phyloP scores from a whole-genome alignment of 2,888 invertebrate genomes.

The Myopa testacea region DNA sequence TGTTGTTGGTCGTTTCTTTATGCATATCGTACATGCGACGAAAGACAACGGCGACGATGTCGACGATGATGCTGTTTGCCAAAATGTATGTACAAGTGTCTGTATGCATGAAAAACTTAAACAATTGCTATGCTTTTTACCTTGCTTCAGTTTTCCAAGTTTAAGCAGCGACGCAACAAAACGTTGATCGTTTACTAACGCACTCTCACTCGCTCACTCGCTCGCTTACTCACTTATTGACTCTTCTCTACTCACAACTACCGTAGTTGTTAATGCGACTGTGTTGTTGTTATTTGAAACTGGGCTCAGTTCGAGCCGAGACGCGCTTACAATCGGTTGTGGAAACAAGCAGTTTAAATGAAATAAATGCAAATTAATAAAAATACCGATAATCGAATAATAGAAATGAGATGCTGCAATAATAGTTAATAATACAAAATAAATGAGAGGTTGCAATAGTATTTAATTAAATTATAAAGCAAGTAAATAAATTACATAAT shows the following conservation, averaged over 20 bases:
- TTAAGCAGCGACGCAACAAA: neutral
- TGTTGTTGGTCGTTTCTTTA: conserved; percentile 13
- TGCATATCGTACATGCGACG: neutral
- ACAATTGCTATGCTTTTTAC: neutral
- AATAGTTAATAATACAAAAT: too few relatives aligned
- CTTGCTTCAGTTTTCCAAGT: conserved; percentile 5
- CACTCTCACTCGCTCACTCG: too few relatives aligned
- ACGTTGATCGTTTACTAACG: neutral
- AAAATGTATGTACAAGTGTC: too few relatives aligned
- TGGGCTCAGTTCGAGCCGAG: conserved; percentile 46
- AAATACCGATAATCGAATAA: neutral
- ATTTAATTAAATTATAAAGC: neutral
- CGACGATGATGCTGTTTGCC: neutral
- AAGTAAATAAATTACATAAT: conserved; percentile 12
- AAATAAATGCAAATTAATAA: neutral
- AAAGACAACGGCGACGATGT: neutral
- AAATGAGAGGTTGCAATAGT: too few relatives aligned
- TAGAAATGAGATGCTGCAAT: too few relatives aligned
- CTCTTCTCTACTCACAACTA: too few relatives aligned
- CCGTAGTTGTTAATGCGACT: neutral
- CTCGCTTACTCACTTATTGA: too few relatives aligned
- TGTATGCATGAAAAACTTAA: too few relatives aligned
- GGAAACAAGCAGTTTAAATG: conserved; percentile 25
- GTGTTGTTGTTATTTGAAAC: neutral
- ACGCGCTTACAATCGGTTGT: conserved; percentile 47